These are phyloP conservation scores for Drosophila stalkeri DNA, from an alignment of 2,888 invertebrate genomes.

Conservation along the genomic window DNA sequence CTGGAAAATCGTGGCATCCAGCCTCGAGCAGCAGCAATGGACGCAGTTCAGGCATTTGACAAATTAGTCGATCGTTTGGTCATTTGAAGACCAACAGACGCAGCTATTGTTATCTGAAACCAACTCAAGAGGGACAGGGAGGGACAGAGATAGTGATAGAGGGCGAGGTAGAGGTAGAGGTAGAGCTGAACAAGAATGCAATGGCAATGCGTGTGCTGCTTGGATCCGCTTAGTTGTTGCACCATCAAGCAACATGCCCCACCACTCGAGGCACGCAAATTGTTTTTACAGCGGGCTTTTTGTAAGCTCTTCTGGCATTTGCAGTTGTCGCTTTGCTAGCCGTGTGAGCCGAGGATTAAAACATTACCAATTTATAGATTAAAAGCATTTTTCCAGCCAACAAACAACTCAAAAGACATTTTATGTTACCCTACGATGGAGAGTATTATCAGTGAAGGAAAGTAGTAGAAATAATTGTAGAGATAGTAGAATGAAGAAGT, in stretches of 20 bases:
- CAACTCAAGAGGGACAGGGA: background rate
- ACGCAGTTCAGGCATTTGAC: slow-evolving; percentile 56
- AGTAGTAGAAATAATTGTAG: background rate
- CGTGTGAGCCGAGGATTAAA: slow-evolving; percentile 12
- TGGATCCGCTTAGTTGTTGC: slow-evolving; percentile 51
- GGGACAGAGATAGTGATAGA: background rate
- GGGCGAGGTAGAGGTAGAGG: background rate
- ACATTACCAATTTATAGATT: slow-evolving; percentile 13
- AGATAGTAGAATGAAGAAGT: no score
- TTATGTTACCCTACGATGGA: background rate
- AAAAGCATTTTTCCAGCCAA: background rate
- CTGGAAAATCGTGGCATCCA: slow-evolving; percentile 44
- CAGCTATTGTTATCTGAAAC: slow-evolving; percentile 41
- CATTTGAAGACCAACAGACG: slow-evolving; percentile 21
- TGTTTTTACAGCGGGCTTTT: slow-evolving; percentile 56
- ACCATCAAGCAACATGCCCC: slow-evolving; percentile 10
- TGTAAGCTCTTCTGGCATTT: slow-evolving; percentile 55
- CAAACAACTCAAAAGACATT: background rate
- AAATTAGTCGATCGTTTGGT: slow-evolving; percentile 68
- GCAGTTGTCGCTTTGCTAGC: slow-evolving; percentile 18
- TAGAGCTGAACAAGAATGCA: slow-evolving; percentile 8
- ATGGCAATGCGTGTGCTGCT: slow-evolving; percentile 34
- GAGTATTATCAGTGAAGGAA: background rate
- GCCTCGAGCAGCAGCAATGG: slow-evolving; percentile 28
- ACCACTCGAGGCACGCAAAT: slow-evolving; percentile 44